Evolutionary conservation across 2,888 invertebrate species (phyloP), one percentile per base, ranked within the genome.

Genomic region (Tinea trinotella): DNA sequence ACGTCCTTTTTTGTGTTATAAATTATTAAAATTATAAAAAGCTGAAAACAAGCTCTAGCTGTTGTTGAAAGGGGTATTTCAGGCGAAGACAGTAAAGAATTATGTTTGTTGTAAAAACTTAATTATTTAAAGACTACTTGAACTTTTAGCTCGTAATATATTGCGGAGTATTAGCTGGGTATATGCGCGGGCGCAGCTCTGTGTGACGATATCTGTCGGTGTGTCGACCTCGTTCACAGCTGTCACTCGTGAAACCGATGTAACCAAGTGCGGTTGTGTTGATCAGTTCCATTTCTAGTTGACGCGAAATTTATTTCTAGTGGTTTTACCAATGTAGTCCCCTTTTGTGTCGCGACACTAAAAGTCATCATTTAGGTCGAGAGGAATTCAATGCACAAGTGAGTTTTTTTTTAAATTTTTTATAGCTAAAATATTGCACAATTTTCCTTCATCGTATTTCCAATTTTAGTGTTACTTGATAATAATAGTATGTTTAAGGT

Each of bases 261-360:
- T 83, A 76, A 83, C 66, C 61, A 66, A 67, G 82, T 68, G 74
- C 67, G 73, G 83, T 80, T 73, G 84, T 76, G 78, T 84, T 57
- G 65, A 69, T 64, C 67, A 69, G 82, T 81, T 79, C 81, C 83
- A 79, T 82, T 84, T 85, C 79, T 82, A 84, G 82, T 81, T 82
- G 80, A 71, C 68, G 71, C 77, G 82, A 84, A 83, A 81, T 80
- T 82, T 84, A 74, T 20, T 64, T 68, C 65, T 58, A 74, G 80
- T 85, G 78, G 70, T 74, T 69, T 69, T 82, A 86, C 87, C 82
- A 85, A 87, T 87, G 87, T 87, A 87, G 87, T 84, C 87, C 72
- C 70, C 64, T 76, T 64, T 74, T 70, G 64, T 70, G 62, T 63
- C 61, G 60, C 44, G 48, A 76, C 65, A 62, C 68, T 64, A 73